Evolutionary conservation across 2,888 invertebrate species (phyloP).

Genomic region (Athalia cordata): DNA sequence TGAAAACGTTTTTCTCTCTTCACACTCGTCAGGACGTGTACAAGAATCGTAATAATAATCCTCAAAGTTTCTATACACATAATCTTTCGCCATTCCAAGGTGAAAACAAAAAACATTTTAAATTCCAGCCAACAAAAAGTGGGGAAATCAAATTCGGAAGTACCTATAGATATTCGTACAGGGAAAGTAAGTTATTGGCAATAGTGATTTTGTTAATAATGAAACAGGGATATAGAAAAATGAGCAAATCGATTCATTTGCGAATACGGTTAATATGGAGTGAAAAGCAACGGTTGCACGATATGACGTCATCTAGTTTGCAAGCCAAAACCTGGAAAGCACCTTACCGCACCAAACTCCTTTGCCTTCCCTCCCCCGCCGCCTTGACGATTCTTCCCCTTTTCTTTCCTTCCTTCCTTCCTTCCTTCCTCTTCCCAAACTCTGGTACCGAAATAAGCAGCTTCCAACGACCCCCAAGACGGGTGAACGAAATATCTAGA

Average conservation of each 20-base stretch:
- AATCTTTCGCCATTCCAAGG: too few relatives aligned
- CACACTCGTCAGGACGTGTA: background rate
- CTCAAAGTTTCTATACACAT: too few relatives aligned
- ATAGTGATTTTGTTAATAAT: too few relatives aligned
- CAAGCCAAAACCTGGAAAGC: conserved; percentile 32
- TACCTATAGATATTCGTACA: too few relatives aligned
- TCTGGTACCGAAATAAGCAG: conserved; percentile 29
- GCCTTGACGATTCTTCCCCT: too few relatives aligned
- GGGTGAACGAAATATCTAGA: conserved; percentile 20
- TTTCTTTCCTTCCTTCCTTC: background rate
- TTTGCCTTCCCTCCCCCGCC: background rate
- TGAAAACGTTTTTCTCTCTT: background rate
- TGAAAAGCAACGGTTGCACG: background rate
- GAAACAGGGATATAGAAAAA: too few relatives aligned
- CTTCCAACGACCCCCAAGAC: conserved; percentile 9
- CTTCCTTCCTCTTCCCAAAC: background rate
- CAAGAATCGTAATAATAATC: too few relatives aligned
- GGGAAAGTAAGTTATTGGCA: too few relatives aligned
- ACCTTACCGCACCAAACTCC: conserved; percentile 23
- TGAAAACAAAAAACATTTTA: too few relatives aligned
- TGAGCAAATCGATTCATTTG: background rate
- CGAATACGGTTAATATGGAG: too few relatives aligned
- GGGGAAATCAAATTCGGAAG: too few relatives aligned
- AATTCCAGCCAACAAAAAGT: too few relatives aligned
- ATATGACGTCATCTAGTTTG: conserved; percentile 5